These are phyloP conservation scores for Neoascia interrupta DNA, from an alignment of 2,888 invertebrate genomes.

Conservation along the genomic window DNA sequence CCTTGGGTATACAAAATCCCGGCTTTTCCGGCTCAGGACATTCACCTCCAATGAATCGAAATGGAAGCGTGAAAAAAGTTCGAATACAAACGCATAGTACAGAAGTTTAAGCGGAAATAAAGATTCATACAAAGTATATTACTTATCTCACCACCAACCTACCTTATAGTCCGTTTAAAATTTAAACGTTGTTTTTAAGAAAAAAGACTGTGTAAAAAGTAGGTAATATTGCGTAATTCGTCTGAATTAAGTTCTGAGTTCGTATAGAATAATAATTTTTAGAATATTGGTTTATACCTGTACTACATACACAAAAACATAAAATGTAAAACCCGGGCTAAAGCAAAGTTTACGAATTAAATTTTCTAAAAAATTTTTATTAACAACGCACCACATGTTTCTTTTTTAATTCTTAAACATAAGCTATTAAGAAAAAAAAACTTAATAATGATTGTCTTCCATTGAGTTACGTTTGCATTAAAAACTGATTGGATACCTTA, in stretches of 20 bases:
- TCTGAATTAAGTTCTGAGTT: constrained; percentile 34
- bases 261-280: constrained; percentile 26
- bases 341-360: constrained; percentile 47
- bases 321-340: constrained; percentile 40
- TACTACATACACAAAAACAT: constrained; percentile 13
- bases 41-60: constrained; percentile 90
- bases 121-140: constrained; percentile 37
- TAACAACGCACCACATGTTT: no score
- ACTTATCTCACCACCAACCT: constrained; percentile 65
- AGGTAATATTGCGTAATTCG: constrained; percentile 50
- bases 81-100: constrained; percentile 95
- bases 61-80: constrained; percentile 94
- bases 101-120: constrained; percentile 85
- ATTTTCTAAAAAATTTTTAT: not conserved
- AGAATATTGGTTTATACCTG: constrained; percentile 24
- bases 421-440: not conserved
- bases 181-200: constrained; percentile 57
- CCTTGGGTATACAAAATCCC: constrained; percentile 92
- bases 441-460: constrained; percentile 51
- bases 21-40: constrained; percentile 86
- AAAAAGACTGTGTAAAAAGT: constrained; percentile 69
- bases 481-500: not conserved
- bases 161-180: constrained; percentile 65
- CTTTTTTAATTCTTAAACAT: not conserved
- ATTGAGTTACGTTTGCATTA: constrained; percentile 25